Evolutionary conservation across 1,140 invertebrate genomes (phyloP), one percentile per base, ranked within the genome.

Genomic region (Maniola jurtina): DNA sequence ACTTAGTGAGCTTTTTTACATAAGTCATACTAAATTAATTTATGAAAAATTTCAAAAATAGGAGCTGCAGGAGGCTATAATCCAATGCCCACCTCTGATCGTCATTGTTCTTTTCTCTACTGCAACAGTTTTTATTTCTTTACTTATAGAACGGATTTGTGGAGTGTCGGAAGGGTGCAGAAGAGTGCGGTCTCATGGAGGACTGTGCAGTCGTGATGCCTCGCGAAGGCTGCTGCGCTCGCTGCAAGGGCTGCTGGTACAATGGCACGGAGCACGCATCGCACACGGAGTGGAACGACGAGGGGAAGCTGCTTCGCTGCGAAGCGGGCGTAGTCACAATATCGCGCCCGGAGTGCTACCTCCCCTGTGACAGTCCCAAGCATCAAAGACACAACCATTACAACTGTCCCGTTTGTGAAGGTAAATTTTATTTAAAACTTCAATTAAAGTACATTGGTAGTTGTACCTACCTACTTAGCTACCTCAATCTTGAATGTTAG

Each of bases 301-400:
- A 95, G 0, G 97, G 96, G 77, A 90, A 90, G 63, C 90, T 94
- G 63, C 89, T 95, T 70, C 92, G 94, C 34, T 98, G 97, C 86
- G 93, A 95, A 81, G 96, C 96, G 15, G 96, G 96, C 9, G 95
- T 98, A 36, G 92, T 97, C 64, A 98, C 96, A 0, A 93, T 95
- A 74, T 95, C 96, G 1, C 91, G 92, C 59, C 92, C 95, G 15
- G 93, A 95, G 64, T 98, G 97, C 81, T 95, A 97, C 80, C 94
- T 94, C 10, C 95, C 96, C 0, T 98, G 97, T 82, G 87, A 92
- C 1, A 82, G 87, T 45, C 94, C 96, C 0, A 89, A 93, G 40
- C 93, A 95, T n/a, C 92, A 93, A 13, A 95, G 96, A 38, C 93
- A 96, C 72, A 83, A 82, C 8, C 88, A 89, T 58, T 89, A 88